Conservation (phyloP, 2,797 vertebrate species). For the Halcyon smyrnensis region DNA sequence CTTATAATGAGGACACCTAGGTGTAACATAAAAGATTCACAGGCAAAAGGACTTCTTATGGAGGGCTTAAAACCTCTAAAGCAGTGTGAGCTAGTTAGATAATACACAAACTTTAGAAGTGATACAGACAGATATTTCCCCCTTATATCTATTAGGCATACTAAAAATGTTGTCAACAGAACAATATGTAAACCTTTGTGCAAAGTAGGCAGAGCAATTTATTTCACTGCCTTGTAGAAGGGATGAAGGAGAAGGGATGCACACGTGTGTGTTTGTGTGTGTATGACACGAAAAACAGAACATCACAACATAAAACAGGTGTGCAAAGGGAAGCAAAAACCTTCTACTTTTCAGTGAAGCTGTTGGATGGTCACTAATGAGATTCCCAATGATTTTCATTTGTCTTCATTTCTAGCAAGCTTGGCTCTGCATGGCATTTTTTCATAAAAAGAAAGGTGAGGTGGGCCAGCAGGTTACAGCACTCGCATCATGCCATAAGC, state of each 20-base stretch:
- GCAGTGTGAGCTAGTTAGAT: constrained; percentile 41
- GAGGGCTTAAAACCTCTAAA: constrained; percentile 57
- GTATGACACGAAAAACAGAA: not conserved
- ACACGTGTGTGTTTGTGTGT: rapidly evolving
- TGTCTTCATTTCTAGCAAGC: constrained; percentile 36
- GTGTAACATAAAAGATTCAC: constrained; percentile 68
- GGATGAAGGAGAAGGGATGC: not conserved
- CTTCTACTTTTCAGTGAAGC: not conserved
- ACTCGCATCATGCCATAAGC: rapidly evolving
- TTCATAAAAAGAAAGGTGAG: not conserved
- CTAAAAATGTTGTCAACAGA: not conserved
- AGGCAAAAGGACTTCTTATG: constrained; percentile 50
- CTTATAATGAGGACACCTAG: constrained; percentile 75
- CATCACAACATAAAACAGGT: not conserved
- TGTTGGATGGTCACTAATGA: constrained; percentile 55
- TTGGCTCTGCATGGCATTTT: constrained; percentile 1
- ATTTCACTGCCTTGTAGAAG: not conserved
- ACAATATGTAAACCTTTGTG: not conserved
- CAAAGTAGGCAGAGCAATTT: not conserved
- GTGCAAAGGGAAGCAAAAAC: not conserved
- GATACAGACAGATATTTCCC: not conserved
- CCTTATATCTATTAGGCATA: not conserved
- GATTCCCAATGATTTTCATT: constrained; percentile 51
- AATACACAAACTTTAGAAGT: constrained; percentile 48
- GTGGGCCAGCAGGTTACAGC: constrained; percentile 17